Evolutionary conservation across 2,888 invertebrate species (phyloP), one percentile per base, ranked within the genome.

Genomic region (Sinopyrophorus schimmeli): DNA sequence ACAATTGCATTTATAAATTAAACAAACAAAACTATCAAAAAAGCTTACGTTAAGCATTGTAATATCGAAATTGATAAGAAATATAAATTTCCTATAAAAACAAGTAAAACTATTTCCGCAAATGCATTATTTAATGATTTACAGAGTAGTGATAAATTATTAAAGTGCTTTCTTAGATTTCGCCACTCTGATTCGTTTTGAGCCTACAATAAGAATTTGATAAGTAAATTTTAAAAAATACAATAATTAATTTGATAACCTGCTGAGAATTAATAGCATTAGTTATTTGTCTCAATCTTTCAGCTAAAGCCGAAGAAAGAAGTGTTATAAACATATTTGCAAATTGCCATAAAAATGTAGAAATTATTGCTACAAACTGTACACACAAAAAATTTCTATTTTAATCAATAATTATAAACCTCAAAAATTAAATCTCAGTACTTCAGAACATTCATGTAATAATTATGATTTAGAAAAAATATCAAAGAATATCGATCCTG

Each of bases 31-130:
- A 20, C n/a, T n/a, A n/a, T n/a, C n/a, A n/a, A 7, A 27, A 24
- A 28, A 38, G 10, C 20, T 31, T 47, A 54, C 54, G 47, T 26
- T 7, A 52, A 30, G 10, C 34, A 23, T 40, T 47, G 31, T 7
- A 47, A 55, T 12, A 55, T 30, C 1, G 41, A 28, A 11, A 43
- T 21, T 1, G 57, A 55, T 11, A 51, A 27, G 31, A 50, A 55
- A 20, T 50, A 57, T 6, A 53, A 14, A 15, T 49, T 55, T 14
- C 47, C 54, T 12, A 40, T 27, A 37, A 55, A 50, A 4, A 48
- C 34, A 6, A 53, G 15, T 11, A 55, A 21, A 4, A 55, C 34
- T 10, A 51, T 24, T 38, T 44, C 46, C 5, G 43, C 24, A 15
- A 57, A 28, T 2, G 31, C 12, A 18, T 30, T 15, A 15, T 57